Base-by-base conservation (phyloP, 1,140 invertebrate genomes). In the Pseudomyrmex sp. region DNA sequence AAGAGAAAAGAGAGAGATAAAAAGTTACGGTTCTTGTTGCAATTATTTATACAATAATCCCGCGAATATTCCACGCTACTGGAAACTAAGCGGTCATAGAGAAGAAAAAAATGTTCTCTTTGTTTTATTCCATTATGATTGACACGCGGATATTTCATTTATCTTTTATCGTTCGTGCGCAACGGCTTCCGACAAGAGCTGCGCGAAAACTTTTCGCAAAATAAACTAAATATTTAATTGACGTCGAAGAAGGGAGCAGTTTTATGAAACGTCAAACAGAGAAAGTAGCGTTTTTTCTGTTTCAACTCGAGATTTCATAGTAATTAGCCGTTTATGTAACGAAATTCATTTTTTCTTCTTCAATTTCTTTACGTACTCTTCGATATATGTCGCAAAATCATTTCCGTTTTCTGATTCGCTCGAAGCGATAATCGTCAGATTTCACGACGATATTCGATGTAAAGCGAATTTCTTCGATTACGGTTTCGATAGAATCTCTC, bases 301-400 rank as follows among this genome's bases (percentile, higher is more conserved):
- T 35, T 35, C 15, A 63, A 68, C 10, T 44, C 58, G 50, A 23
- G 44, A 85, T 58, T 77, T 77, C 56, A 26, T 46, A 59, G 66
- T 79, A 80, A 85, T 85, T 84, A 84, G 63, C 63, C 44, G 65
- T 70, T 65, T 52, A 85, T 70, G 76, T 85, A 85, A 85, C 63
- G n/a, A 48, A 46, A 23, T 50, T 9, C 58, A 77, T 84, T 84
- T 58, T 59, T 70, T 50, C 70, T 76, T 26, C 26, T 26, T 26
- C 15, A 23, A 20, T 54, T 48, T 56, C 26, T 82, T 82, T 23
- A 73, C 58, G 35, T 54, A 52, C 13, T 76, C 46, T 65, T 44
- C 35, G 35, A 50, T 12, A 23, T 9, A 3, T 10, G 54, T 62
- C 48, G 13, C 65, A 44, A 58, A 69, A 70, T n/a, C 35, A 2